These are phyloP conservation scores for Xestia c-nigrum DNA, from an alignment of 2,888 invertebrate genomes.

Conservation along the genomic window DNA sequence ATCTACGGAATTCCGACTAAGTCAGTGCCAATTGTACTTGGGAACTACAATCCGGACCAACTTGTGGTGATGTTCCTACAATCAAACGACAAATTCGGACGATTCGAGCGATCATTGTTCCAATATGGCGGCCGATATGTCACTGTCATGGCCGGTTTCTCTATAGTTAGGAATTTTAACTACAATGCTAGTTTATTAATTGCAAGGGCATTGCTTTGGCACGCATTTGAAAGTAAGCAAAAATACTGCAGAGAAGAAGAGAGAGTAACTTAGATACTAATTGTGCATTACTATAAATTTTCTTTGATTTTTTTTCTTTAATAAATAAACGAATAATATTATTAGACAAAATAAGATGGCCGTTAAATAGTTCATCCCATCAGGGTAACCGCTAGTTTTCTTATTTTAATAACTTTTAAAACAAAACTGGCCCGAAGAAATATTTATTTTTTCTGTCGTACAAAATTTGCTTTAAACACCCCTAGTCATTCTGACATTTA, in stretches of 20 bases:
- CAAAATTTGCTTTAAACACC: background rate
- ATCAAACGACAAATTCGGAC: slow-evolving; percentile 24
- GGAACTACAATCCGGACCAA: slow-evolving; percentile 44
- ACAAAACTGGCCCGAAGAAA: background rate
- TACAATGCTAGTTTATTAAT: background rate
- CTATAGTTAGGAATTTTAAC: slow-evolving; percentile 1
- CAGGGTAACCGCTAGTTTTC: background rate
- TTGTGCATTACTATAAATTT: background rate
- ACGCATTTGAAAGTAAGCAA: background rate
- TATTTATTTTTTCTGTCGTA: background rate
- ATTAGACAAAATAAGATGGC: background rate
- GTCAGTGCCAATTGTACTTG: slow-evolving; percentile 44
- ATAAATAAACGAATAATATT: too few species aligned
- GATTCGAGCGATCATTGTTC: slow-evolving; percentile 38
- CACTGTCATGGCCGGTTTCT: slow-evolving; percentile 23
- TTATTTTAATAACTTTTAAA: background rate
- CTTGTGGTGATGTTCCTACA: slow-evolving; percentile 31
- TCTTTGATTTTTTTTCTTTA: too few species aligned
- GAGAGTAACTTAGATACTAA: background rate
- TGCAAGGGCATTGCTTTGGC: background rate
- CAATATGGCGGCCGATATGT: slow-evolving; percentile 30
- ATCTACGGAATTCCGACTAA: slow-evolving; percentile 38
- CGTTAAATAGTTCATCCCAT: background rate
- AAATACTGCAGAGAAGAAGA: background rate
- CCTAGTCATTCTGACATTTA: background rate